Evolutionary conservation across 2,888 invertebrate genomes (phyloP), one percentile per base, ranked within the genome.

Genomic region (Cloeon dipterum): DNA sequence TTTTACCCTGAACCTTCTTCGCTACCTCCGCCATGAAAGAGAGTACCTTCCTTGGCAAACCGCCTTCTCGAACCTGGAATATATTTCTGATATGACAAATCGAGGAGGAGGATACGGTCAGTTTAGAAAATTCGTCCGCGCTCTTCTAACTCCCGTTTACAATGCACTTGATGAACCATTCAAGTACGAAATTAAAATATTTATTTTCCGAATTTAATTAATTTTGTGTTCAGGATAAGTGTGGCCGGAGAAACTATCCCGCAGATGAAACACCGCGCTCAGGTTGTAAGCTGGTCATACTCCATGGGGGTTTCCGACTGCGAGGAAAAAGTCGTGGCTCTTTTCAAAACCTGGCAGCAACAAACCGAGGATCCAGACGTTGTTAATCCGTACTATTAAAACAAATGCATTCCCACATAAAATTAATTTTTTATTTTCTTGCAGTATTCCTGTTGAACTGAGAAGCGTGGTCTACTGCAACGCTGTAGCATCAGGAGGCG

Each of bases 11-110:
- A 76, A 82, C 46, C 63, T 89, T 2, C 76, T 81, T 0, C 68
- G 68, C 36, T 91, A 89, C 52, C 61, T 93, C 45, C 58, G 57
- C 2, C 70, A 77, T 42, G 83, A 83, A 55, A 64, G 66, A 11
- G 81, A 83, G 45, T 85, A 76, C 51, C 70, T 86, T 2, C 88
- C 91, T 0, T 89, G 88, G 89, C 74, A 74, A 50, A 68, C 85
- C 1, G 83, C 83, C 0, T 59, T 85, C 8, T 68, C 66, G 2
- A 74, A 74, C 16, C 62, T 89, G 37, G 70, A 68, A 18, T 88
- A 77, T 50, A 64, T 89, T 35, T 72, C 79, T 45, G 65, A 67
- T 2, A 85, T 85, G 82, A 61, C 86, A 39, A 66, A 74, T 11
- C 73, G 74, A 43, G 74, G 72, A 18, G 65, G 63, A 1, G 62